phyloP scores from a whole-genome alignment of 2,797 vertebrate genomes.

The Sebastes nivosus region DNA sequence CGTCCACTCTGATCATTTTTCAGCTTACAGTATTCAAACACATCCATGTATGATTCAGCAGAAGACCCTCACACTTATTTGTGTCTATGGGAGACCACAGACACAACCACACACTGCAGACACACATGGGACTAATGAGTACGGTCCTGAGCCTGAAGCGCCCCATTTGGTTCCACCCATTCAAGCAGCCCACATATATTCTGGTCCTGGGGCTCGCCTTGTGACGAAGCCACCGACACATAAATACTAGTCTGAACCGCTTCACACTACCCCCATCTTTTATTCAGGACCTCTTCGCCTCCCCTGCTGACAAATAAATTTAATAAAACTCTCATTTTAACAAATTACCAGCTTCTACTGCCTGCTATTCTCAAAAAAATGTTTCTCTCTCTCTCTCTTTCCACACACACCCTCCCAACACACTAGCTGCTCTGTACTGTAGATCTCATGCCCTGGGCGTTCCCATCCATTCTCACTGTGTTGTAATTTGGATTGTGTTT shows the following conservation, averaged over 20 bases:
- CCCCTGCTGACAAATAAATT: slow-evolving; percentile 66
- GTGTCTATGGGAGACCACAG: slow-evolving; percentile 1
- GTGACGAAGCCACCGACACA: slow-evolving; percentile 36
- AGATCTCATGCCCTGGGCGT: slow-evolving; percentile 48
- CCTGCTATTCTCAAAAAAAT: slow-evolving; percentile 43
- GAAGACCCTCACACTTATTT: neutral
- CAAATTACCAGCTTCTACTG: slow-evolving; percentile 67
- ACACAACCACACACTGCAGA: slow-evolving; percentile 2
- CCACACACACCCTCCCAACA: neutral
- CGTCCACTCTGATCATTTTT: neutral
- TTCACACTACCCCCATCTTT: slow-evolving; percentile 65
- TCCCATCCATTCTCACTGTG: slow-evolving; percentile 56
- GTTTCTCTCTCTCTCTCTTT: neutral
- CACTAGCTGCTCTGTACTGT: slow-evolving; percentile 34
- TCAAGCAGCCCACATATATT: slow-evolving; percentile 43
- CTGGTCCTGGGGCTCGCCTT: slow-evolving; percentile 25
- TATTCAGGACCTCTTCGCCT: slow-evolving; percentile 67
- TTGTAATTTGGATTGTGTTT: slow-evolving; percentile 69
- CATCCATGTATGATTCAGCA: slow-evolving; percentile 1
- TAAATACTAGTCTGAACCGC: slow-evolving; percentile 54
- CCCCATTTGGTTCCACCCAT: slow-evolving; percentile 46
- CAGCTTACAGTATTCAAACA: neutral
- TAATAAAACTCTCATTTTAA: slow-evolving; percentile 75
- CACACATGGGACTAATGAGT: slow-evolving; percentile 41
- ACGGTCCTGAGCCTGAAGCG: slow-evolving; percentile 34